Evolutionary conservation across 2,797 vertebrate genomes (phyloP).

Genomic region (Anguilla obscura): DNA sequence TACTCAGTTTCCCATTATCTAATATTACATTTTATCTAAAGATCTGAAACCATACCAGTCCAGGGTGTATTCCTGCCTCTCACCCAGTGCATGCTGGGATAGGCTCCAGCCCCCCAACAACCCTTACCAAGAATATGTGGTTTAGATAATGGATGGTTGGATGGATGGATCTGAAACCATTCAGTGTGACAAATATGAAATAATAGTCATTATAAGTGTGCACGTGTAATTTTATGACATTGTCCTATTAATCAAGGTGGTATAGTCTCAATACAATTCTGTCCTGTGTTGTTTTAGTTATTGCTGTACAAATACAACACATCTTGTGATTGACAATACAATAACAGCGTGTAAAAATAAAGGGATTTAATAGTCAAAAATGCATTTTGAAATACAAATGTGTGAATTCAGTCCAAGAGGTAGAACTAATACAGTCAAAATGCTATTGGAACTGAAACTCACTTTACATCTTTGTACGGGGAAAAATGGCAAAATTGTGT

Average conservation of each 20-base stretch:
- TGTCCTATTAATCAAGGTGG: background rate
- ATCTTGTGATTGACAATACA: background rate
- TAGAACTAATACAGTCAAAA: slow-evolving; percentile 35
- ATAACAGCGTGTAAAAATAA: slow-evolving; percentile 7
- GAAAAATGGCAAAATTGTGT: background rate
- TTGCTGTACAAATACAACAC: background rate
- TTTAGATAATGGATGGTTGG: too few relatives aligned
- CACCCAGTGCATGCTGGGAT: too few relatives aligned
- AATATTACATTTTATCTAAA: too few relatives aligned
- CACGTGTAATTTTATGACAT: too few relatives aligned
- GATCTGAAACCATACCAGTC: too few relatives aligned
- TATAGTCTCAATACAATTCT: background rate
- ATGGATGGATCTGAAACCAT: too few relatives aligned
- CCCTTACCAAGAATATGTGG: too few relatives aligned
- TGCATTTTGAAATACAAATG: slow-evolving; percentile 18
- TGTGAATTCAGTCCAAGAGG: slow-evolving; percentile 35
- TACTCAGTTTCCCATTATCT: too few relatives aligned
- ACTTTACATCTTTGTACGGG: slow-evolving; percentile 15
- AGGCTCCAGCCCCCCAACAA: too few relatives aligned
- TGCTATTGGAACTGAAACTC: slow-evolving; percentile 22
- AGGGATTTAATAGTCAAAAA: slow-evolving; percentile 3
- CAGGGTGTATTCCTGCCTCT: too few relatives aligned
- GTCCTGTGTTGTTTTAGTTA: background rate
- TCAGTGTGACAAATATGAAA: too few relatives aligned
- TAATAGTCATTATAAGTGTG: too few relatives aligned